phyloP scores from a whole-genome alignment of 2,888 invertebrate species.

The Cheilosia scutellata region DNA sequence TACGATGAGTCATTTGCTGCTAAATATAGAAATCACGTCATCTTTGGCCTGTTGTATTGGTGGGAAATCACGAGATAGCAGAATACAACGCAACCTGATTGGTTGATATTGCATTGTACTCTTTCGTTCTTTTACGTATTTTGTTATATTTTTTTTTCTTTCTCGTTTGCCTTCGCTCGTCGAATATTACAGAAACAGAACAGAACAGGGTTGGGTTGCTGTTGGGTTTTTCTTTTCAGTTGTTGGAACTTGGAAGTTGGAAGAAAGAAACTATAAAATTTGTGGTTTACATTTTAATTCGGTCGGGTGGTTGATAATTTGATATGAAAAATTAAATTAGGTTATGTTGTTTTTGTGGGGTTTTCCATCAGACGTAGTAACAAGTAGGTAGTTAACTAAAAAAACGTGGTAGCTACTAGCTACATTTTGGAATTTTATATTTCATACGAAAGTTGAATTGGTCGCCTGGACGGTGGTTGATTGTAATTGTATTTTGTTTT shows the following conservation, averaged over 20 bases:
- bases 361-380: slow-evolving; percentile 23
- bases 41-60: slow-evolving; percentile 58
- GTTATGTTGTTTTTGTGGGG: slow-evolving; percentile 36
- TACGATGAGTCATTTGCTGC: slow-evolving; percentile 63
- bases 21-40: slow-evolving; percentile 74
- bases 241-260: not conserved
- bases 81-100: slow-evolving; percentile 30
- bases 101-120: slow-evolving; percentile 32
- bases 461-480: too few species aligned
- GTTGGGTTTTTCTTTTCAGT: not conserved
- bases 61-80: slow-evolving; percentile 66
- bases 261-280: not conserved
- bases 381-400: too few species aligned
- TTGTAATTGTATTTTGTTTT: too few species aligned
- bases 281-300: not conserved
- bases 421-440: not conserved
- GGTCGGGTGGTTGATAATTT: not conserved
- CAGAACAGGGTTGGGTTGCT: slow-evolving; percentile 44
- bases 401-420: not conserved
- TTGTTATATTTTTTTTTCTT: slow-evolving; percentile 27
- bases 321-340: slow-evolving; percentile 3
- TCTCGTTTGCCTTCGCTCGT: slow-evolving; percentile 59
- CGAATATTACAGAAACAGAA: not conserved
- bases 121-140: slow-evolving; percentile 39
- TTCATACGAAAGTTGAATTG: not conserved